These are phyloP conservation scores for Sinosuthora webbiana DNA, from an alignment of 2,113 vertebrate genomes.

Conservation along the genomic window DNA sequence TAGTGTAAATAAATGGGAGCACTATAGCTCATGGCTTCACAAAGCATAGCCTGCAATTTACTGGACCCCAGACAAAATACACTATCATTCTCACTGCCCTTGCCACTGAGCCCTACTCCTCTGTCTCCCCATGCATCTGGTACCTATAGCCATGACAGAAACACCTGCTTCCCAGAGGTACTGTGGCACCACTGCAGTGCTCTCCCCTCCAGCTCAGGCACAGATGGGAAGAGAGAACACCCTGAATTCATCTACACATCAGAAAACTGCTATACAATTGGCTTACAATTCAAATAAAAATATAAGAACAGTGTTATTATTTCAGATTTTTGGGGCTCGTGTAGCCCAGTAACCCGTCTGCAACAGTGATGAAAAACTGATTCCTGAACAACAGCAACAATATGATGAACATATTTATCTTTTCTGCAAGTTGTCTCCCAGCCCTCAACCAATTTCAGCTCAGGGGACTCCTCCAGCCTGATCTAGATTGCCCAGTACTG, in stretches of 20 bases:
- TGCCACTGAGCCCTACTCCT: neutral
- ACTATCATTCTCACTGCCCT: neutral
- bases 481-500: neutral
- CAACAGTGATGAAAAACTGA: neutral
- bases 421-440: neutral
- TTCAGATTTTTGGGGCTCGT: neutral
- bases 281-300: neutral
- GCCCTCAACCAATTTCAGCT: neutral
- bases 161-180: accelerated
- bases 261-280: neutral
- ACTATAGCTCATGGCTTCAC: neutral
- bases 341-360: neutral
- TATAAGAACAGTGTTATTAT: neutral
- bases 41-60: neutral
- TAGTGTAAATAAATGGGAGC: neutral
- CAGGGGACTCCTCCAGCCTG: neutral
- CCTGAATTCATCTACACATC: neutral
- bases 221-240: neutral
- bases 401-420: neutral
- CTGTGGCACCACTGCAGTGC: neutral
- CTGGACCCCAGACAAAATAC: neutral
- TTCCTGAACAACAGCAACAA: neutral
- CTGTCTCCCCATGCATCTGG: neutral
- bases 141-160: neutral
- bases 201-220: neutral